These are phyloP conservation scores for Drosophila azteca DNA, from an alignment of 1,140 invertebrate genomes.

Conservation along the genomic window DNA sequence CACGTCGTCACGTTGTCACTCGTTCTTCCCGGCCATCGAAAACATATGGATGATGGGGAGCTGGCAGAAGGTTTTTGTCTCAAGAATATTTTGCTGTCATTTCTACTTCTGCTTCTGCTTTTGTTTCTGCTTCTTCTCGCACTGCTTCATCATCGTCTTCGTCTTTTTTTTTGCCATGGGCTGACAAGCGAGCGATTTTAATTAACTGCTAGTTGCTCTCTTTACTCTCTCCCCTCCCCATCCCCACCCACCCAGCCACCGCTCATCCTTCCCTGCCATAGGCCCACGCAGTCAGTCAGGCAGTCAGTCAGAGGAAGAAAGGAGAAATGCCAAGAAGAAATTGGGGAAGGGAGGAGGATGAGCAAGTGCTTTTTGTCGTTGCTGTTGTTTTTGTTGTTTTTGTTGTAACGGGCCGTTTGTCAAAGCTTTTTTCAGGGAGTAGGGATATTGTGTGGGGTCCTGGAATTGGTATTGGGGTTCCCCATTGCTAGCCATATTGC, in stretches of 20 bases:
- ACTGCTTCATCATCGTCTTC: constrained; percentile 17
- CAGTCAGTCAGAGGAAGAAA: too few relatives aligned
- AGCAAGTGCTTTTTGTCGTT: constrained; percentile 14
- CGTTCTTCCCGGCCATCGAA: constrained; percentile 3
- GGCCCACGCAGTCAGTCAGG: too few relatives aligned
- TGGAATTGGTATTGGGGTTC: constrained; percentile 29
- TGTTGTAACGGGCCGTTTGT: constrained; percentile 24
- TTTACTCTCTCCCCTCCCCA: constrained; percentile 10
- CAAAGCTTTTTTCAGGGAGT: constrained; percentile 38
- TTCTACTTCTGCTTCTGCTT: constrained; percentile 11
- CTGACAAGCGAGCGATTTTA: constrained; percentile 60
- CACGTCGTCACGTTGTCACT: constrained; percentile 2
- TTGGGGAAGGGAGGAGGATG: too few relatives aligned
- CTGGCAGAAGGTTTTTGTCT: constrained; percentile 31
- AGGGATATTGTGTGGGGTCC: constrained; percentile 1
- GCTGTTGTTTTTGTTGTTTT: too few relatives aligned
- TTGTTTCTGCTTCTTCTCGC: constrained; percentile 15
- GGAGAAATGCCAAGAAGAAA: too few relatives aligned
- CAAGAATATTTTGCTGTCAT: constrained; percentile 26
- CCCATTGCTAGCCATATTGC: constrained; percentile 37
- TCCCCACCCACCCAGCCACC: background rate
- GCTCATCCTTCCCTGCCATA: background rate
- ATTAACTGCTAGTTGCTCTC: constrained; percentile 69
- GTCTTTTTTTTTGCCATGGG: too few relatives aligned
- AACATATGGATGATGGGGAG: constrained; percentile 25